Percentiles rank a stretch among this genome's conserved stretches.
These are phyloP conservation scores for Cheilosia vernalis DNA, from an alignment of 2,888 invertebrate genomes.

Conservation along the genomic window DNA sequence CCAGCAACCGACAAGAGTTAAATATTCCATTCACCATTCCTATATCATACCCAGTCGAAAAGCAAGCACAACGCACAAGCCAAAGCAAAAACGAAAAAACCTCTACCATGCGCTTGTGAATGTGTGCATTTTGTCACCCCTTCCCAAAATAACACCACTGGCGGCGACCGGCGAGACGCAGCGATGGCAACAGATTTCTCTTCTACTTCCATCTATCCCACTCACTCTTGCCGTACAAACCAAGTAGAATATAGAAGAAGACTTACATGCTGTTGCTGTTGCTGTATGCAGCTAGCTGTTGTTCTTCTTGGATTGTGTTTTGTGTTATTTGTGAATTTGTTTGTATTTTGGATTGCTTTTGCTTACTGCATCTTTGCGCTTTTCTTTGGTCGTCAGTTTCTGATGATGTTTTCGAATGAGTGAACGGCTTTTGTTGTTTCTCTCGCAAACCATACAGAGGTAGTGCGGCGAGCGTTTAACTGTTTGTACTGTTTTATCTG, in stretches of 20 bases:
- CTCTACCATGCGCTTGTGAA: neutral
- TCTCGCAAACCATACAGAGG: conserved; percentile 30
- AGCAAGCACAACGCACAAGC: too few species aligned
- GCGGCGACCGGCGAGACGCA: neutral
- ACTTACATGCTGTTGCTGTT: too few species aligned
- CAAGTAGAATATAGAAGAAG: neutral
- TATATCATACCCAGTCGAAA: too few species aligned
- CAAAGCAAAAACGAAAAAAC: too few species aligned
- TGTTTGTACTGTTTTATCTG: conserved; percentile 17
- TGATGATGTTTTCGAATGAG: conserved; percentile 57
- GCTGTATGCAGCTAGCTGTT: conserved; percentile 18
- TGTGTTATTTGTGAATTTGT: neutral
- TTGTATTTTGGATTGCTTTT: too few species aligned
- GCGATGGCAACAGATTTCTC: conserved; percentile 8
- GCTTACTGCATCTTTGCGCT: conserved; percentile 41
- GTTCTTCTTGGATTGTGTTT: conserved; percentile 20
- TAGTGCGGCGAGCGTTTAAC: conserved; percentile 36
- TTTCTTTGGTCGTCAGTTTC: conserved; percentile 44
- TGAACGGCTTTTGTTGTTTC: conserved; percentile 29
- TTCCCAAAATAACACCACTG: conserved; percentile 1
- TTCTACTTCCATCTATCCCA: neutral
- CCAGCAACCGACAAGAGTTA: neutral
- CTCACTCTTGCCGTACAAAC: neutral
- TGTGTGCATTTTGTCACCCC: conserved; percentile 21
- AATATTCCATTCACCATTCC: too few species aligned